Base-by-base conservation (phyloP, 1,140 invertebrate genomes). In the Leptinotarsa defecta region DNA sequence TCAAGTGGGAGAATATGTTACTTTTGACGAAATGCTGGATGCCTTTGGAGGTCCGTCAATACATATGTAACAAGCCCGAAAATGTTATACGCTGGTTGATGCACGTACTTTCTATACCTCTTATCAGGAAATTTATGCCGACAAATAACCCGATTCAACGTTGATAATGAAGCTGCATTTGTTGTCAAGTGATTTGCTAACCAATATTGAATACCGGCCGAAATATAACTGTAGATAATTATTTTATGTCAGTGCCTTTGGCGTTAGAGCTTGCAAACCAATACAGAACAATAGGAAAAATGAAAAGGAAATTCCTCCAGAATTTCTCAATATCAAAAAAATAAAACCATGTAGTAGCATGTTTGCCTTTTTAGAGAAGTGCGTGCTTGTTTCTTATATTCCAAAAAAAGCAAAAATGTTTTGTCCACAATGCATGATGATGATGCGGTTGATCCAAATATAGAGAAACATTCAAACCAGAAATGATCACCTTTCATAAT, bases 71-170 rank as follows among this genome's bases (percentile, higher is more conserved):
- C 24, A 65, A 65, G 63, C 3, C 63, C 13, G 22, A 1, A 34
- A 34, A 34, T 8, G 1, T 34, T 2, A 34, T 34, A 1, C 6
- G 22, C 3, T 19, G 15, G 73, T 74, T 22, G 81, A 83, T 71
- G 77, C 77, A 24, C 68, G 68, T 73, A 83, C 68, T 48, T 77
- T 73, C 61, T 86, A 84, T 68, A 79, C 76, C 19, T 74, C 48
- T 19, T 81, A 84, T 71, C 74, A 84, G 48, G 81, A 86, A 78
- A 73, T 84, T 15, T 85, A 85, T 68, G 49, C 61, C 27, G 72
- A 63, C 13, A 74, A 74, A 48, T 63, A 74, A 52, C 63, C 4
- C 72, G 13, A 48, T 48, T 43, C 22, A 8, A 5, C 15, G 27
- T 67, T 48, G 34, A 49, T 67, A 68, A 68, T 61, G 1, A 19